Percentiles rank a stretch among this genome's conserved stretches.
Conservation (phyloP, 1,140 invertebrate species). For the Pristionchus pacificus region DNA sequence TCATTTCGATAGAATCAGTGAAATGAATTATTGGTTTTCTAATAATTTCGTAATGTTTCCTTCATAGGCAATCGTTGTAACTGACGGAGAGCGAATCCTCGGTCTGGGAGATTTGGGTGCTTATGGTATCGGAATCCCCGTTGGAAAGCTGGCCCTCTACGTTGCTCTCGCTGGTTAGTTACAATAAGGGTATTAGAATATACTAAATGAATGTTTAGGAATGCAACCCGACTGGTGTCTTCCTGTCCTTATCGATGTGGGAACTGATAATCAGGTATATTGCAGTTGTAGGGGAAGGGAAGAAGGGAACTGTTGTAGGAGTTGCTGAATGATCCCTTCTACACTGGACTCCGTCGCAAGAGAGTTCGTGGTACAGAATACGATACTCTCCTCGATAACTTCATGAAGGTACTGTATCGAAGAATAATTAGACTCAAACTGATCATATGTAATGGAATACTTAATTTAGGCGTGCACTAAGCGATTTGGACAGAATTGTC, state of each 20-base stretch:
- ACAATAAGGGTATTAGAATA: not conserved
- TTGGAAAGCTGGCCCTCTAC: conserved; percentile 86
- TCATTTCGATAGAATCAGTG: too few relatives aligned
- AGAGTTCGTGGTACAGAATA: conserved; percentile 80
- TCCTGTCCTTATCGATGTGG: conserved; percentile 85
- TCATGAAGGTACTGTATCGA: conserved; percentile 62
- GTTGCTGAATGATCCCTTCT: conserved; percentile 84
- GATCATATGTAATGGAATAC: not conserved
- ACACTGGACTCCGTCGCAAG: conserved; percentile 84
- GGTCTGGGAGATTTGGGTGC: conserved; percentile 88
- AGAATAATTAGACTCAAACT: not conserved
- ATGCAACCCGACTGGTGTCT: conserved; percentile 87
- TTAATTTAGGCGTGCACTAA: conserved; percentile 79
- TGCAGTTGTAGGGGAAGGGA: too few relatives aligned
- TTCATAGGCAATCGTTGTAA: conserved; percentile 85
- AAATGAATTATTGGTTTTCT: too few relatives aligned
- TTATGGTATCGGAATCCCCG: conserved; percentile 90
- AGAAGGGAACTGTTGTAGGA: conserved; percentile 63
- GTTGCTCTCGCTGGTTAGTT: conserved; percentile 72
- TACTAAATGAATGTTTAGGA: conserved; percentile 59
- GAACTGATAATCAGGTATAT: conserved; percentile 76
- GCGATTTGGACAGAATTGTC: conserved; percentile 59
- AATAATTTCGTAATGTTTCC: too few relatives aligned
- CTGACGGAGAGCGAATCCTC: conserved; percentile 87
- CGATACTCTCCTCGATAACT: conserved; percentile 93